Base-by-base conservation (phyloP, 2,888 invertebrate species). In the Pachycephus smyrnensis region DNA sequence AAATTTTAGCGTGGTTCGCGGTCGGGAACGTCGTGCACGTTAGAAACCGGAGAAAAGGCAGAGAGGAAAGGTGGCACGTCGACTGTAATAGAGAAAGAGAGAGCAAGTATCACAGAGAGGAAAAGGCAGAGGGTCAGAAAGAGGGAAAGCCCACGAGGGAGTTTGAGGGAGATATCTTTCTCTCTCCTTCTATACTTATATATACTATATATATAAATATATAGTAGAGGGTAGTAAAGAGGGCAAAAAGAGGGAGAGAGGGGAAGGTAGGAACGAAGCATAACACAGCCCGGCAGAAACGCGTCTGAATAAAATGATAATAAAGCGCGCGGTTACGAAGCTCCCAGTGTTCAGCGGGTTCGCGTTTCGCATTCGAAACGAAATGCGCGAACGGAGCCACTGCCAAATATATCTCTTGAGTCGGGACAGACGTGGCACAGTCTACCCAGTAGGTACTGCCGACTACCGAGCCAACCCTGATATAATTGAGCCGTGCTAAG, bases 291-390 rank as follows among this genome's bases (percentile, higher is more conserved):
- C 83, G n/a, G 79, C 83, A 80, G 83, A 86, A 82, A 81, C 84
- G 83, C 86, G 87, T 87, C 86, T 89, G 90, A 90, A 90, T 90
- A 90, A 90, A 90, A 90, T 90, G 87, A 90, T 90, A 90, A 91
- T 90, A 90, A 90, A 90, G 85, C 84, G 86, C 79, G 84, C 82
- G 79, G 77, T 55, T 55, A 55, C 83, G 82, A 79, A 81, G 80
- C 80, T 82, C 81, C 77, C 80, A 82, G 80, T 76, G 73, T 73
- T 80, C 71, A 69, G 78, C 80, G 69, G 76, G 73, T 76, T 76
- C 76, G 79, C 81, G 80, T 81, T 81, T 76, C 79, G 82, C 82
- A 80, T 83, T 82, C 79, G 76, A 76, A 82, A 81, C 77, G 79
- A 80, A 81, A 77, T 76, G 23, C 73, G 78, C 78, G 76, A 33